Percentiles rank a stretch among this genome's conserved stretches.
Evolutionary conservation across 2,797 vertebrate species (phyloP).

Genomic region (Periparus ater): DNA sequence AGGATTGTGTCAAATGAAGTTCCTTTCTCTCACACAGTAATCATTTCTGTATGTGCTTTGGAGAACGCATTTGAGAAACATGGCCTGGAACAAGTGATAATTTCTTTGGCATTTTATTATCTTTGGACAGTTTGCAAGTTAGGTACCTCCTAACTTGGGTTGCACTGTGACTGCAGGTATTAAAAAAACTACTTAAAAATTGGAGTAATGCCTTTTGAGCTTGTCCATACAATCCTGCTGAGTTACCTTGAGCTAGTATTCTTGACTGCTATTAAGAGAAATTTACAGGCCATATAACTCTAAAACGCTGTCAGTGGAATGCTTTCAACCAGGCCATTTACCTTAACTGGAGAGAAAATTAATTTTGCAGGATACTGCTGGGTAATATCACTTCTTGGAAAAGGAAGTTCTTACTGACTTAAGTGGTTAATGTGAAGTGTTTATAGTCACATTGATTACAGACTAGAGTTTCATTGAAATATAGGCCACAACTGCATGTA

Average conservation of each 20-base stretch:
- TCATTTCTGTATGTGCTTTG: neutral
- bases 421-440: neutral
- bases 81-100: neutral
- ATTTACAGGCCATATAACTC: neutral
- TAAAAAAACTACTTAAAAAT: neutral
- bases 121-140: neutral
- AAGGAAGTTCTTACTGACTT: neutral
- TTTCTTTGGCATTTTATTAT: neutral
- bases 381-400: neutral
- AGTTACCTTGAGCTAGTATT: neutral
- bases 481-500: neutral
- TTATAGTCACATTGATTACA: neutral
- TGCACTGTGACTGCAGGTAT: neutral
- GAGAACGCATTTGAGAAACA: neutral
- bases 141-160: neutral
- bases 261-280: neutral
- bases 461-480: neutral
- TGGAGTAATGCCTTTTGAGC: neutral
- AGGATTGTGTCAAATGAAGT: neutral
- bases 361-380: neutral
- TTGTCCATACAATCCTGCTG: neutral
- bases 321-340: neutral
- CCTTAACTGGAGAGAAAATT: neutral
- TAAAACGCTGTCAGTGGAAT: neutral
- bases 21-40: neutral